Evolutionary conservation across 2,888 invertebrate genomes (phyloP).

Genomic region (Trimorus sp.): DNA sequence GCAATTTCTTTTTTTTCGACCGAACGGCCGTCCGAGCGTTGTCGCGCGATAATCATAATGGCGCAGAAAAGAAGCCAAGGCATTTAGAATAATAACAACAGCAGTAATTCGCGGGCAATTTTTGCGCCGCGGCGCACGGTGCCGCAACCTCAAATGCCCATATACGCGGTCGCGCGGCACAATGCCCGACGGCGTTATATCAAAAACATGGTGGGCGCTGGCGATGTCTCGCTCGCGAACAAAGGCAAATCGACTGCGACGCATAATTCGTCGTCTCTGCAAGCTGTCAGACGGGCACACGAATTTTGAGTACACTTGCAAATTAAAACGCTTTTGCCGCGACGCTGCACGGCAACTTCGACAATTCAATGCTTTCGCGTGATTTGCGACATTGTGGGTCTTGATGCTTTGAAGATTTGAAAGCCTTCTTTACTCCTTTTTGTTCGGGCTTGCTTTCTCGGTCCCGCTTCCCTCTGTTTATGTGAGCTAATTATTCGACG

Average conservation of each 20-base stretch:
- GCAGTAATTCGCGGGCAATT: conserved; percentile 17
- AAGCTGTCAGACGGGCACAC: conserved; percentile 35
- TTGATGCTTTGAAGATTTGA: conserved; percentile 57
- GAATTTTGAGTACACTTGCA: conserved; percentile 57
- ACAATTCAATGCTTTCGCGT: conserved; percentile 55
- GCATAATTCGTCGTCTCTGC: conserved; percentile 27
- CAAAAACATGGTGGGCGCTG: conserved; percentile 36
- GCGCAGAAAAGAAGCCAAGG: neutral
- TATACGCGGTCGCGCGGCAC: conserved; percentile 35
- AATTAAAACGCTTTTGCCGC: conserved; percentile 55
- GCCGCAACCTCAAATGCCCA: conserved; percentile 42
- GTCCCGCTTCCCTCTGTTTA: neutral
- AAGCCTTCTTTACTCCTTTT: conserved; percentile 49
- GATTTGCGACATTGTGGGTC: conserved; percentile 53
- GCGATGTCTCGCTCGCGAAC: neutral
- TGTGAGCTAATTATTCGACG: conserved; percentile 36
- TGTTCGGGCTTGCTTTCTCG: conserved; percentile 15
- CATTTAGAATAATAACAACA: conserved; percentile 1
- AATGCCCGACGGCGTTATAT: conserved; percentile 34
- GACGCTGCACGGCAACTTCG: conserved; percentile 14
- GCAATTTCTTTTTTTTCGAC: conserved; percentile 2
- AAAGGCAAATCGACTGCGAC: conserved; percentile 40
- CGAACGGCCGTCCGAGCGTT: too few species aligned
- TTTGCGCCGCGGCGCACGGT: neutral
- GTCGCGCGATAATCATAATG: neutral